phyloP scores from a whole-genome alignment of 2,797 vertebrate genomes.

The Helostoma temminkii region DNA sequence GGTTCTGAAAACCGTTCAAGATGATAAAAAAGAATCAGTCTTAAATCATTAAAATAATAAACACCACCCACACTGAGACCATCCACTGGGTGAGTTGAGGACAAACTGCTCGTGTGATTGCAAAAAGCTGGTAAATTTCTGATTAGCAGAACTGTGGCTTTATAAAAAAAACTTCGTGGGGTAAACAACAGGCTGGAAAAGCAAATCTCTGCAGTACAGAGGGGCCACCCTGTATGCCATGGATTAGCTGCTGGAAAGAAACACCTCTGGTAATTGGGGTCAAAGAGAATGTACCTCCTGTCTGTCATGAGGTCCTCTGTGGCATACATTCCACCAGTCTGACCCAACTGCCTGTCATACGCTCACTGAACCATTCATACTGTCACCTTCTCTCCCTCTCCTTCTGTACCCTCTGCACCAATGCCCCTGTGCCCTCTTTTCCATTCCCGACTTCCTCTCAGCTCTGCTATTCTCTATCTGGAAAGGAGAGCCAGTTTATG shows the following conservation, averaged over 20 bases:
- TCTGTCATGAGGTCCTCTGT: slow-evolving; percentile 75
- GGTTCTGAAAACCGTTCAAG: too few relatives aligned
- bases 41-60: too few relatives aligned
- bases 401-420: slow-evolving; percentile 16
- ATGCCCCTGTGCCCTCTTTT: slow-evolving; percentile 19
- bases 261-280: slow-evolving; percentile 84
- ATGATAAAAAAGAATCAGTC: too few relatives aligned
- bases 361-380: slow-evolving; percentile 41
- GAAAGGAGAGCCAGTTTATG: slow-evolving; percentile 59
- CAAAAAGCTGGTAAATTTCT: slow-evolving; percentile 26
- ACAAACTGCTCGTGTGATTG: slow-evolving; percentile 14
- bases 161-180: slow-evolving; percentile 29
- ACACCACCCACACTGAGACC: too few relatives aligned
- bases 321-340: slow-evolving; percentile 60
- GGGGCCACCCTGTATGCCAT: slow-evolving; percentile 52
- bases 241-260: slow-evolving; percentile 78
- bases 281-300: slow-evolving; percentile 78
- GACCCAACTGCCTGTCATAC: slow-evolving; percentile 65
- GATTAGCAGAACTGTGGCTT: slow-evolving; percentile 31
- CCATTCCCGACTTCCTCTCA: slow-evolving; percentile 27
- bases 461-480: slow-evolving; percentile 14
- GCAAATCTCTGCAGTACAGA: slow-evolving; percentile 49
- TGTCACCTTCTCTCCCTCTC: slow-evolving; percentile 32
- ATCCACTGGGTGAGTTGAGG: too few relatives aligned
- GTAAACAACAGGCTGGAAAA: slow-evolving; percentile 51